A percentile compares a stretch with the other conserved stretches of the same genome.
phyloP scores from a whole-genome alignment of 2,113 vertebrate genomes.

The Meles meles region DNA sequence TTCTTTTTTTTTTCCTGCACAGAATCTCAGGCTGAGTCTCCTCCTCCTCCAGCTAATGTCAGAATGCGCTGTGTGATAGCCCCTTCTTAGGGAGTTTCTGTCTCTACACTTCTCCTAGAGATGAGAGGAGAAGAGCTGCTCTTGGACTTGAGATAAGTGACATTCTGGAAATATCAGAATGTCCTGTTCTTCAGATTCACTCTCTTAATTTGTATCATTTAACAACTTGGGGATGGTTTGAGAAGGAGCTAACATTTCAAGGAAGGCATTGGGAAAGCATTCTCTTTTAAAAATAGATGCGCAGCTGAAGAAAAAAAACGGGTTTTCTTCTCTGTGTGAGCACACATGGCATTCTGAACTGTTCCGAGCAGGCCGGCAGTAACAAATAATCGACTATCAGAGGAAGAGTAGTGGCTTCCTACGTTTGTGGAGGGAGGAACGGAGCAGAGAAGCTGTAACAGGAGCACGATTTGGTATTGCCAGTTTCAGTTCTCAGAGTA shows the following conservation, averaged over 20 bases:
- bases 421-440: not conserved
- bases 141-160: slow-evolving; percentile 33
- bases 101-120: slow-evolving; percentile 6
- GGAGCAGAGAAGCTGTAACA: not conserved
- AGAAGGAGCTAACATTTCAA: slow-evolving; percentile 64
- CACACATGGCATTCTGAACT: slow-evolving; percentile 13
- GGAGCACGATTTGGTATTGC: not conserved
- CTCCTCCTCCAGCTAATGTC: not conserved
- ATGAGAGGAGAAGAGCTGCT: not conserved
- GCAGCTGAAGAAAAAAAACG: slow-evolving; percentile 37
- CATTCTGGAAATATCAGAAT: slow-evolving; percentile 67
- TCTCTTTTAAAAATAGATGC: slow-evolving; percentile 62
- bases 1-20: not conserved
- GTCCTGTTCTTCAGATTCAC: slow-evolving; percentile 43
- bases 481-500: not conserved
- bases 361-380: not conserved
- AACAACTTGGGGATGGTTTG: slow-evolving; percentile 31
- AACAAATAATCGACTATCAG: not conserved
- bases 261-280: slow-evolving; percentile 24
- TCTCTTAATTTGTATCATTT: slow-evolving; percentile 52
- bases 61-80: not conserved
- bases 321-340: not conserved
- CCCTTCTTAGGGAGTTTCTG: not conserved
- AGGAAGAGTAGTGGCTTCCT: not conserved
- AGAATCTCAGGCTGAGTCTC: not conserved